Percentiles rank a stretch among this genome's conserved stretches.
Evolutionary conservation across 2,797 vertebrate species (phyloP).

Genomic region (Clarias pachynema): DNA sequence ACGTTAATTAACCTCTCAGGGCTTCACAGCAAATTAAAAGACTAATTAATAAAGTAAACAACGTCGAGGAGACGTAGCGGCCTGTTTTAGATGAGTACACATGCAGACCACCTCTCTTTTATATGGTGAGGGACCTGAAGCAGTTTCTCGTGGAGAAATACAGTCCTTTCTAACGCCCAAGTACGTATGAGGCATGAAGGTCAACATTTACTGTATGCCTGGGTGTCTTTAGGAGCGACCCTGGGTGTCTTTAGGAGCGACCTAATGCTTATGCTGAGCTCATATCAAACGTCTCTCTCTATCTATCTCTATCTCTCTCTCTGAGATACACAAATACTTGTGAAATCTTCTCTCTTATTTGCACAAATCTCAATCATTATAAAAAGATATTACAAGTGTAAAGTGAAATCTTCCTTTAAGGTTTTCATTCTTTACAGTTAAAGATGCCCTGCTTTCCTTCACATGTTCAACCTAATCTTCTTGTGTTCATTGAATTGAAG

Average conservation of each 20-base stretch:
- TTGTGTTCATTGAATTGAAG: neutral
- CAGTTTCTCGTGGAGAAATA: neutral
- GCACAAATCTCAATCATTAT: neutral
- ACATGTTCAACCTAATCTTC: neutral
- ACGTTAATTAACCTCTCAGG: conserved; percentile 63
- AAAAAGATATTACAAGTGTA: neutral
- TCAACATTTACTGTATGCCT: neutral
- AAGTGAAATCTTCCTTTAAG: neutral
- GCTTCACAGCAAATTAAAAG: conserved; percentile 61
- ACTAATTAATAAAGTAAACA: conserved; percentile 64
- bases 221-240: neutral
- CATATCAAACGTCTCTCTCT: neutral
- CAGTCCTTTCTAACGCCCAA: neutral
- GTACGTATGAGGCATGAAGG: neutral
- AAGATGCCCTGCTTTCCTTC: neutral
- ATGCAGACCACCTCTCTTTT: conserved; percentile 17
- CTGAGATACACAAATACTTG: neutral
- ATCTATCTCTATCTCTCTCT: neutral
- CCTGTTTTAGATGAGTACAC: conserved; percentile 45
- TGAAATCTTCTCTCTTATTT: neutral
- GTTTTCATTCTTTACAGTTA: neutral
- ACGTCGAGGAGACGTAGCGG: conserved; percentile 33
- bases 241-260: neutral
- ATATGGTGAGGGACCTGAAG: conserved; percentile 18
- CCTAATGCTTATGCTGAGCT: neutral